These are phyloP conservation scores for Aplidium turbinatum DNA, from an alignment of 23 tunicate species.

Conservation along the genomic window DNA sequence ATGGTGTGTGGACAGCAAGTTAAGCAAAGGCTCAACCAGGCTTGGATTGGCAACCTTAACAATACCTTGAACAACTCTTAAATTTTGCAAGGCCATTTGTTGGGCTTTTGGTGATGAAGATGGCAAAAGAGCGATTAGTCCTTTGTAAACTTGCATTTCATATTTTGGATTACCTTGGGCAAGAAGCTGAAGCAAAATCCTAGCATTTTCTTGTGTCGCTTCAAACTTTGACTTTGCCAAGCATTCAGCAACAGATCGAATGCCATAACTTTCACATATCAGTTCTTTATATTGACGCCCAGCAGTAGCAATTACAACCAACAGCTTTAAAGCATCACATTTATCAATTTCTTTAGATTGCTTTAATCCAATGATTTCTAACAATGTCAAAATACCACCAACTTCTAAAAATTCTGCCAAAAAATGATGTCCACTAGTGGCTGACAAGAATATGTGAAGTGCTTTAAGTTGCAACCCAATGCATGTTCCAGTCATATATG, in stretches of 20 bases:
- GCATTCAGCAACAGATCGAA: conserved; percentile 92
- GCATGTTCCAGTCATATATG: conserved; percentile 78
- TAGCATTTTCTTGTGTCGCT: conserved; percentile 68
- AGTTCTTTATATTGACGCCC: conserved; percentile 94
- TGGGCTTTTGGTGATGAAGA: conserved; percentile 95
- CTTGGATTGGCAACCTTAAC: conserved; percentile 79
- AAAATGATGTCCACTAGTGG: conserved; percentile 87
- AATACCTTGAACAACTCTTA: conserved; percentile 71
- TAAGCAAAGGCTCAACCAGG: conserved; percentile 78
- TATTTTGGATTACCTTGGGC: conserved; percentile 95
- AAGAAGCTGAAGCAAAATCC: conserved; percentile 58
- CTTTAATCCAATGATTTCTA: conserved; percentile 81
- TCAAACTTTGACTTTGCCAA: conserved; percentile 79
- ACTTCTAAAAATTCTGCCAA: conserved; percentile 95
- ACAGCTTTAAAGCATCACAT: conserved; percentile 55
- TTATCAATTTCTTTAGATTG: conserved; percentile 75
- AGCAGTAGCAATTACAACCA: conserved; percentile 65
- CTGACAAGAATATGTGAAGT: conserved; percentile 66
- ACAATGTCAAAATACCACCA: conserved; percentile 91
- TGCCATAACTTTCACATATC: conserved; percentile 92
- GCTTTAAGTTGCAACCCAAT: conserved; percentile 75
- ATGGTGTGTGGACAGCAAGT: conserved; percentile 73
- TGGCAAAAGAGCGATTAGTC: conserved; percentile 91
- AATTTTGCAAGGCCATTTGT: conserved; percentile 86
- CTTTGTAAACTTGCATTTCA: conserved; percentile 88